Evolutionary conservation across 2,888 invertebrate genomes (phyloP), one percentile per base, ranked within the genome.

Genomic region (Apamea sordens): DNA sequence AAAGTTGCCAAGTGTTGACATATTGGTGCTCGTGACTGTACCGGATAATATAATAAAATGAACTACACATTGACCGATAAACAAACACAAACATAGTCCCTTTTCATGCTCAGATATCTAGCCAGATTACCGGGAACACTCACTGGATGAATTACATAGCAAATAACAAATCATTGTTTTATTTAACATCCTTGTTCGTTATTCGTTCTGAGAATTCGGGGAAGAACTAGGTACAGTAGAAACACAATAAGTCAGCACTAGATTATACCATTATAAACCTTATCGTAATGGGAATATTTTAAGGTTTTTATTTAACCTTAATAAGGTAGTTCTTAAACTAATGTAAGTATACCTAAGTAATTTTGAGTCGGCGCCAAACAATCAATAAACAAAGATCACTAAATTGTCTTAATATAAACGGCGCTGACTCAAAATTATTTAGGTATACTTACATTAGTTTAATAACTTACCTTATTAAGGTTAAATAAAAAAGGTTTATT

Each of bases 191-290:
- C 80, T 21, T 28, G n/a, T 61, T 59, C n/a, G 18, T 63, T 36
- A 69, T 73, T 56, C 1, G 28, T 83, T 81, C 59, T 13, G n/a
- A n/a, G 81, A 77, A 84, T 77, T 56, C 24, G 85, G 85, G 76
- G 67, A 32, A 73, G 41, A 59, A 76, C 85, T 50, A 13, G 2
- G 4, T 63, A 47, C 8, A 50, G 2, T n/a, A 59, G 41, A 61
- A 53, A 3, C 41, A 32, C 15, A 15, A 21, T 71, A 21, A n/a
- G 50, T 59, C 13, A 21, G 36, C 41, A 28, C 13, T 59, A 24
- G 13, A 44, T n/a, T 24, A 3, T 36, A 4, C 36, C 11, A 67
- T 44, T 63, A 63, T 77, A 10, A 69, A 69, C 69, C 41, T n/a
- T 77, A 59, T 44, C 0, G 0, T 18, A 6, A 7, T 44, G 28